phyloP scores from a whole-genome alignment of 1,140 invertebrate genomes.

The Drosophila kurseongensis region DNA sequence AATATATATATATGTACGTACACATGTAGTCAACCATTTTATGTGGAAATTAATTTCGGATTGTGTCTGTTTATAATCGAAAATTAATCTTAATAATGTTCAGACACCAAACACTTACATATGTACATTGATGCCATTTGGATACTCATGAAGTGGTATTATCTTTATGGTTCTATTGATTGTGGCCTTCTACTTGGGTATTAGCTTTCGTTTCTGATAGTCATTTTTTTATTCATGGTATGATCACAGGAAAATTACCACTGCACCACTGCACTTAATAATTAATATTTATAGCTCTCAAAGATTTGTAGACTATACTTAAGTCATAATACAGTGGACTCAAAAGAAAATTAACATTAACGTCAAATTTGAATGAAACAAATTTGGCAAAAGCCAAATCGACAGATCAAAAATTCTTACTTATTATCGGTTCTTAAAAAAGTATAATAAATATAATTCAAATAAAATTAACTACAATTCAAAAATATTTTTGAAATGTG shows the following conservation, averaged over 20 bases:
- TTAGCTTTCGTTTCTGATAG: neutral
- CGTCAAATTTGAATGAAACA: too few species aligned
- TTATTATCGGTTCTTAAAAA: too few species aligned
- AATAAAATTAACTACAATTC: too few species aligned
- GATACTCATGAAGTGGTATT: neutral
- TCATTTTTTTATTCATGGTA: too few species aligned
- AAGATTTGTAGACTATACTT: neutral
- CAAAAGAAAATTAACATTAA: too few species aligned
- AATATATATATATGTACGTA: neutral
- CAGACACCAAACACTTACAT: neutral
- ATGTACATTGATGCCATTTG: neutral
- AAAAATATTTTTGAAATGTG: too few species aligned
- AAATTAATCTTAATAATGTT: neutral
- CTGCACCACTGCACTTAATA: too few species aligned
- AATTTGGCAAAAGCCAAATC: too few species aligned
- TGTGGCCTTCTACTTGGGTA: neutral
- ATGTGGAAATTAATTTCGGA: neutral
- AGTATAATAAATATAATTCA: too few species aligned
- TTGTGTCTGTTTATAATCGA: neutral
- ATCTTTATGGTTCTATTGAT: neutral
- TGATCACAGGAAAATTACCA: too few species aligned
- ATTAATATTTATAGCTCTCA: too few species aligned
- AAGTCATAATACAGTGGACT: neutral
- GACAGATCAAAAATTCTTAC: too few species aligned
- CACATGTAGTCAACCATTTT: neutral